phyloP scores from a whole-genome alignment of 2,113 vertebrate species.

The Acrocephalus arundinaceus region DNA sequence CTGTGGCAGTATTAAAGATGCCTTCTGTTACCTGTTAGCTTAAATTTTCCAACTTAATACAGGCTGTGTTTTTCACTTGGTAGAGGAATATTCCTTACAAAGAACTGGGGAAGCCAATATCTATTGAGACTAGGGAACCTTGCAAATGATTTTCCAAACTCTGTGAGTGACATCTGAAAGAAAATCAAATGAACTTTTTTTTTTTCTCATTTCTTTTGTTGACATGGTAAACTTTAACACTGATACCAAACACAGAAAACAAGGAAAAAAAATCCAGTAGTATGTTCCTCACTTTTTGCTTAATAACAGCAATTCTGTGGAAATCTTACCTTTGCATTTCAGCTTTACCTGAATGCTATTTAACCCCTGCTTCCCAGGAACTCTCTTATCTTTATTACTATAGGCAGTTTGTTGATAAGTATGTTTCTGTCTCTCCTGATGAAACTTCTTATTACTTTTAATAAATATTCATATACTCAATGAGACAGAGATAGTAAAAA shows the following conservation, averaged over 20 bases:
- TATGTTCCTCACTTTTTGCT: background rate
- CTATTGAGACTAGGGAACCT: background rate
- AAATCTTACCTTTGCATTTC: background rate
- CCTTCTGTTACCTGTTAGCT: background rate
- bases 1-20: background rate
- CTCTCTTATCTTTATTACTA: background rate
- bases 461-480: conserved; percentile 26
- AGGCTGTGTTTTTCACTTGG: background rate
- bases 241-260: background rate
- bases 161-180: background rate
- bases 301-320: background rate
- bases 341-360: background rate
- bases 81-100: background rate
- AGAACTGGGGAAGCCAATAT: background rate
- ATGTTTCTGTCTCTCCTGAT: background rate
- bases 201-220: background rate
- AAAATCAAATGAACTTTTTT: background rate
- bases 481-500: background rate
- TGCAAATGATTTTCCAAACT: background rate
- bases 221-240: background rate
- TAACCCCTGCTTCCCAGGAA: background rate
- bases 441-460: background rate
- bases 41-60: background rate
- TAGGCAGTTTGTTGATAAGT: background rate
- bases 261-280: background rate